These are phyloP conservation scores for Gobius niger DNA, from an alignment of 2,113 vertebrate species.

Conservation along the genomic window DNA sequence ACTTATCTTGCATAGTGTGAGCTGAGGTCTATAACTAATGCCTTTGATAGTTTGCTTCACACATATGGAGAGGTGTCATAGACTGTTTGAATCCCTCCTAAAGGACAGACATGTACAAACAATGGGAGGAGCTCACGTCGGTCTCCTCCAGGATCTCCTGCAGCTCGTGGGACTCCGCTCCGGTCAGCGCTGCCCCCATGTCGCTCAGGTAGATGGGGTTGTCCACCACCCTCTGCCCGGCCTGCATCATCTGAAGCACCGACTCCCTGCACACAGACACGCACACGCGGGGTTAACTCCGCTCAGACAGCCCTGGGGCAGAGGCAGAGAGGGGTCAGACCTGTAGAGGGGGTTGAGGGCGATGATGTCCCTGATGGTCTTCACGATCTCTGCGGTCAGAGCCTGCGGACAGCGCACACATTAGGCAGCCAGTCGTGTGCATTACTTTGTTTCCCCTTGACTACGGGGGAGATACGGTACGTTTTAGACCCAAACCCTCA, in stretches of 20 bases:
- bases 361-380: conserved; percentile 98
- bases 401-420: conserved; percentile 75
- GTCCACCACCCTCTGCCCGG: conserved; percentile 94
- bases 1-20: no score
- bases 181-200: conserved; percentile 95
- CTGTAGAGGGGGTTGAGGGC: conserved; percentile 95
- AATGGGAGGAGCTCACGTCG: conserved; percentile 77
- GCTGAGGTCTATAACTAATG: no score
- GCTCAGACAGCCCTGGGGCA: neutral
- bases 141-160: conserved; percentile 96
- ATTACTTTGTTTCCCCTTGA: no score
- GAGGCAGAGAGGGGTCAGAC: conserved; percentile 59
- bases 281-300: neutral
- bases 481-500: neutral
- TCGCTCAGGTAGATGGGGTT: conserved; percentile 98
- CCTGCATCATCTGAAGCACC: conserved; percentile 99
- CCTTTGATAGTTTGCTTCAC: no score
- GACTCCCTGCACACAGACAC: conserved; percentile 83
- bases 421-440: neutral
- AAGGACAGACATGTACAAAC: no score
- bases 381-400: conserved; percentile 96
- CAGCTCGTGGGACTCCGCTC: conserved; percentile 92
- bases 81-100: no score
- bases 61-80: no score
- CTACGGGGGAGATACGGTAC: no score